These are phyloP conservation scores for Palythoa grandiflora DNA, from an alignment of 92 coral and sea anemone genomes.

Conservation along the genomic window DNA sequence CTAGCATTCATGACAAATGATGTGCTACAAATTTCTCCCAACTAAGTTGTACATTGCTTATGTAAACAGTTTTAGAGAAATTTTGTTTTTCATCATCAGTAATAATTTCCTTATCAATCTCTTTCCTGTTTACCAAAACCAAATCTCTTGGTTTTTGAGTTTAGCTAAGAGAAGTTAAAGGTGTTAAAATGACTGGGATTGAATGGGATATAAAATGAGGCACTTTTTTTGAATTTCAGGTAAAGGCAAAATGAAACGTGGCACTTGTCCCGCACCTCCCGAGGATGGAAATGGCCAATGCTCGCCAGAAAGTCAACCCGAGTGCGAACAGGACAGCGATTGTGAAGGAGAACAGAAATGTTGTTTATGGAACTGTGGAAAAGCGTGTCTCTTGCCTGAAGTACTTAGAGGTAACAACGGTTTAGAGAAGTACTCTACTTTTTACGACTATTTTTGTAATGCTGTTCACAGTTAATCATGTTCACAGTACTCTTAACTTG, in stretches of 20 bases:
- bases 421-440: neutral
- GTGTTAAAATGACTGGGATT: neutral
- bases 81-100: too few species aligned
- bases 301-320: conserved; percentile 3
- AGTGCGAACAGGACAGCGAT: conserved; percentile 30
- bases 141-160: neutral
- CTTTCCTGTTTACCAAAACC: neutral
- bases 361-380: conserved; percentile 49
- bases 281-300: conserved; percentile 14
- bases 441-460: too few species aligned
- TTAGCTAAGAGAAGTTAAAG: neutral
- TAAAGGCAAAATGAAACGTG: conserved; percentile 11
- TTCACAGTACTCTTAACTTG: too few species aligned
- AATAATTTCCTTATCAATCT: too few species aligned
- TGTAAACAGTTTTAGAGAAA: too few species aligned
- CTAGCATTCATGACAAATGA: too few species aligned
- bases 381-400: conserved; percentile 18
- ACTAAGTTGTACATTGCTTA: too few species aligned
- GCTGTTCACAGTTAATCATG: too few species aligned
- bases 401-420: neutral
- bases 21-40: too few species aligned
- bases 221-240: neutral
- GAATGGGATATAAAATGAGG: too few species aligned
- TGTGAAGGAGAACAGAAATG: conserved; percentile 27
- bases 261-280: conserved; percentile 20